Conservation (phyloP, 2,113 vertebrate species). For the Chamaetylas fuelleborni region DNA sequence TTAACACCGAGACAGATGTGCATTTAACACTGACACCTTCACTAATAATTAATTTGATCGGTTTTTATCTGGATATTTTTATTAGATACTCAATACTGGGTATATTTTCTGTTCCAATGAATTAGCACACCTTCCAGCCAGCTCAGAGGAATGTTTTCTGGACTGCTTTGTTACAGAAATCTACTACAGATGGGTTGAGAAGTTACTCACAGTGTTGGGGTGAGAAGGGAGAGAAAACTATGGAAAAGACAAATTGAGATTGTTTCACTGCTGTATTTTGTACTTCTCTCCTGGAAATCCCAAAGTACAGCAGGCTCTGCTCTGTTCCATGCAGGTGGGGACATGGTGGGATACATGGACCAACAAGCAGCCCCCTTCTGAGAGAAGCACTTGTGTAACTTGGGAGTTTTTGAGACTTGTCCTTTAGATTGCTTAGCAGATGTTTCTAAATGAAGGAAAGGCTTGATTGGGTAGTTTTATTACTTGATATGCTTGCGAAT, state of each 20-base stretch:
- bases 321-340: background rate
- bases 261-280: background rate
- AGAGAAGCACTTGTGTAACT: background rate
- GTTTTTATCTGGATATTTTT: background rate
- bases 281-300: background rate
- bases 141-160: background rate
- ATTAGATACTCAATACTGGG: background rate
- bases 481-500: background rate
- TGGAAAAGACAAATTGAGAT: background rate
- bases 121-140: background rate
- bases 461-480: background rate
- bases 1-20: background rate
- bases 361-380: background rate
- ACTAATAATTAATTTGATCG: background rate
- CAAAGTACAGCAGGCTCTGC: background rate
- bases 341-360: rapidly evolving
- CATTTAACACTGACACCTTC: background rate
- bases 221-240: background rate
- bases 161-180: background rate
- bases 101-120: background rate
- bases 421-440: background rate
- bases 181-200: background rate
- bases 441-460: background rate
- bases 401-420: background rate
- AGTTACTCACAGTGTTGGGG: background rate